Base-by-base conservation (phyloP, 2,113 vertebrate genomes). In the Lepus europaeus region DNA sequence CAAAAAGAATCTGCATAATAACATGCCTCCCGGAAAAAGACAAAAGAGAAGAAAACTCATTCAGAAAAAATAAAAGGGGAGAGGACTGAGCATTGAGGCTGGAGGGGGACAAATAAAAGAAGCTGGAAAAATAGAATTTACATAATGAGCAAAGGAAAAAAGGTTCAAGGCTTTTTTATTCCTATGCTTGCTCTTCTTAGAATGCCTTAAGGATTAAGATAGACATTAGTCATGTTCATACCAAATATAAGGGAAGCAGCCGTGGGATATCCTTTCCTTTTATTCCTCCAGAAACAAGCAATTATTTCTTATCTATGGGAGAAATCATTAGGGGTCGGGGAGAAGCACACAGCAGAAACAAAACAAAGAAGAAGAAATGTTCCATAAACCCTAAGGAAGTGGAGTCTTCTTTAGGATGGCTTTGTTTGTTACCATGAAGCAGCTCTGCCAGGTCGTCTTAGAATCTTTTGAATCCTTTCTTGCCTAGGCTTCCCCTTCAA, bases 101-200 rank as follows among this genome's bases (percentile, higher is more conserved):
- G 2, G 20, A 53, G 72, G 56, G 51, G 5, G 64, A 13, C 61
- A 33, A 19, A 59, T 59, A 45, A 27, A 25, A 63, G 36, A 90
- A 92, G 94, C 81, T 45, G 85, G 94, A 97, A 19, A 90, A 96
- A 72, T 36, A 96, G 80, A 97, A 97, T 97, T 97, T 97, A 51
- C 53, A 97, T 91, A 95, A 94, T 70, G 73, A 92, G 78, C 68
- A 91, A 92, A 94, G n/a, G 73, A 95, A 95, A 97, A 94, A 96
- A 95, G 89, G 49, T 73, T 88, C 82, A 97, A 90, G 91, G 36
- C 19, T 84, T 56, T 84, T 84, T 33, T 59, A 49, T 81, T 96
- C 27, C 1, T 61, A 53, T 49, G 23, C 33, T 45, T 78, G 22
- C 25, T 73, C 56, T 79, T n/a, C 96, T 97, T 53, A 88, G 49